Base-by-base conservation (phyloP, 2,888 invertebrate genomes). In the Arrhopalites spinosus region DNA sequence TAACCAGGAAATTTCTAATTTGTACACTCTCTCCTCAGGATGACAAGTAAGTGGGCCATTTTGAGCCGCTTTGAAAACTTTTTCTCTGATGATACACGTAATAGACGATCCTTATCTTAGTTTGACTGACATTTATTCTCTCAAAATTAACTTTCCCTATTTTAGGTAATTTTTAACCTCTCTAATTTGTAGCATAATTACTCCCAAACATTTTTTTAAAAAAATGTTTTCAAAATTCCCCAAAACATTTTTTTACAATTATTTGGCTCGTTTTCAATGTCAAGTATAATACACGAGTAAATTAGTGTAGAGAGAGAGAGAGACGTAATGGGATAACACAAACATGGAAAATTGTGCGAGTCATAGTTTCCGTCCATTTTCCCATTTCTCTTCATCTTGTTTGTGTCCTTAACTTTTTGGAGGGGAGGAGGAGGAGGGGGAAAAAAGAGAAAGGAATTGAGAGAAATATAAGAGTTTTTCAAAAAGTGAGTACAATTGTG, bases 1-100 rank as follows among this genome's bases (percentile, higher is more conserved):
- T 20, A 64, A n/a, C 30, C 64, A 64, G 64, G 36, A 64, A 64
- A 64, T 64, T 64, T 64, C 27, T 64, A 64, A 64, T 30, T 64
- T 64, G n/a, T 64, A 30, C 23, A n/a, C 11, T 7, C 36, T 7
- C 36, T 36, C 36, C 1, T 20, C n/a, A 8, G 8, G 20, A 20
- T 23, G 5, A 53, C 53, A n/a, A 53, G 23, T 8, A 36, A 36
- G 36, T 7, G 15, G 20, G 15, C 2, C 8, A 3, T 11, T 8
- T 8, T 5, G n/a, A n/a, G 13, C 47, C 13, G n/a, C 47, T 47
- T 7, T 1, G 13, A 17, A 1, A 17, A 7, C 47, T 47, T n/a
- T 47, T 17, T n/a, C 47, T 47, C n/a, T 47, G n/a, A 53, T 8
- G 20, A 53, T 23, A 20, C n/a, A n/a, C n/a, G 13, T n/a, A 53